Conservation (phyloP, 2,888 invertebrate genomes). For the Agrotis puta region DNA sequence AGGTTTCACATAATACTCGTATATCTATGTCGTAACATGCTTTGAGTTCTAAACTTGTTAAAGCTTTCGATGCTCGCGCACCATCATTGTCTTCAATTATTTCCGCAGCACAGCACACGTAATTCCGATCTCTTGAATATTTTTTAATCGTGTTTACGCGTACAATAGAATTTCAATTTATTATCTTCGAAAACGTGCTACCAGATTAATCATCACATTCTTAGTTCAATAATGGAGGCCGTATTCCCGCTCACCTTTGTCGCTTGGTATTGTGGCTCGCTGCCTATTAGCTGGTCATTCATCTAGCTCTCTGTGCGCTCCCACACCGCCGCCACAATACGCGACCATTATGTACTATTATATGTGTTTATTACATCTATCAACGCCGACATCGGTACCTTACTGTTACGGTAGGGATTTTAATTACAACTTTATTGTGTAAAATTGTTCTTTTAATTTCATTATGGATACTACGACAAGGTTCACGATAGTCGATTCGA, state of each 20-base stretch:
- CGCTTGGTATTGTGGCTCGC: conserved; percentile 65
- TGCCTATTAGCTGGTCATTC: conserved; percentile 81
- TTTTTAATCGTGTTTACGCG: conserved; percentile 62
- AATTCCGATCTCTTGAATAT: conserved; percentile 38
- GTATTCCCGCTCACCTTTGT: conserved; percentile 72
- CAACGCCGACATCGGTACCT: conserved; percentile 69
- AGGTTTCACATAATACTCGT: background rate
- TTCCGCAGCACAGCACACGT: conserved; percentile 22
- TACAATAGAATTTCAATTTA: conserved; percentile 66
- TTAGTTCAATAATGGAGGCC: conserved; percentile 69
- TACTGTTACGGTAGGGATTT: conserved; percentile 65
- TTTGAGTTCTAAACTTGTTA: background rate
- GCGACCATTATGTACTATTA: conserved; percentile 83
- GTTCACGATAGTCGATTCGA: background rate
- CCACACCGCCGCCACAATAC: conserved; percentile 75
- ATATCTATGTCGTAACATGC: background rate
- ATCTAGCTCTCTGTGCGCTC: conserved; percentile 75
- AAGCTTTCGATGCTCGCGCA: conserved; percentile 2
- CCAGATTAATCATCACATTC: conserved; percentile 70
- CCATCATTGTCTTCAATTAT: conserved; percentile 33
- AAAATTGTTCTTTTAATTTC: conserved; percentile 45
- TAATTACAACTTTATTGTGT: conserved; percentile 64
- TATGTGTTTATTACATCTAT: conserved; percentile 83
- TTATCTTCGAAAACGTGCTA: conserved; percentile 64
- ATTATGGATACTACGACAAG: conserved; percentile 8